These are phyloP conservation scores for Epizoanthus ramosus DNA, from an alignment of 92 coral and sea anemone genomes.

Conservation along the genomic window DNA sequence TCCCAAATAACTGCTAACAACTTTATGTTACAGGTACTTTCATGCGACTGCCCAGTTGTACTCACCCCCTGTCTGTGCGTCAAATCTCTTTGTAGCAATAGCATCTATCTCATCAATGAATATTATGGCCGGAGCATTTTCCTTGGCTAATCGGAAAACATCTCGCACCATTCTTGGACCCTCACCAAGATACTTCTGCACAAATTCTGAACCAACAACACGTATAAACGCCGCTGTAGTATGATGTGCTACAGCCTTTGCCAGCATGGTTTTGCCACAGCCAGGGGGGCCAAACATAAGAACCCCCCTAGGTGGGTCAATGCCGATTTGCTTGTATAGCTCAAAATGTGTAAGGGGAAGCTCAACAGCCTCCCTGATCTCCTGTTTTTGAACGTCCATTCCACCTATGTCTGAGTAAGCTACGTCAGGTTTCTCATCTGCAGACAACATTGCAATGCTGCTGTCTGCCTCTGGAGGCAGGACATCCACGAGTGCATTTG, in stretches of 20 bases:
- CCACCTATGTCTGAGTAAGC: constrained; percentile 96
- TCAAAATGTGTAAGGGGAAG: constrained; percentile 97
- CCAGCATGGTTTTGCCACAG: constrained; percentile 99
- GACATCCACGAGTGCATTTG: constrained; percentile 96
- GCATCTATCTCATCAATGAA: constrained; percentile 99
- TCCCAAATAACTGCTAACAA: neutral
- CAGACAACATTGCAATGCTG: constrained; percentile 95
- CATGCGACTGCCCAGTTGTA: neutral
- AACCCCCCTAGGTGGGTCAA: constrained; percentile 99
- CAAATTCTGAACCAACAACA: constrained; percentile 99
- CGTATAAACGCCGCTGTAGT: constrained; percentile 98
- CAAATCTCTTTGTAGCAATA: constrained; percentile 99
- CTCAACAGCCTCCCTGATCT: constrained; percentile 98
- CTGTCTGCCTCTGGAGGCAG: constrained; percentile 99
- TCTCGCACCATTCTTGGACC: constrained; percentile 99
- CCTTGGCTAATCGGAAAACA: constrained; percentile 97
- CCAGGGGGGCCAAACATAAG: constrained; percentile 98
- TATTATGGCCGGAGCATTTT: constrained; percentile 98
- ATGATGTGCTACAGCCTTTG: constrained; percentile 98
- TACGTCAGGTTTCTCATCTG: constrained; percentile 93
- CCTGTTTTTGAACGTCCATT: constrained; percentile 99
- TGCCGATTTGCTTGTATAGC: constrained; percentile 99
- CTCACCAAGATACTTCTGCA: constrained; percentile 97
- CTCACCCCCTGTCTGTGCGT: constrained; percentile 99
- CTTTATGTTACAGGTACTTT: neutral